Evolutionary conservation across 2,113 vertebrate species (phyloP).

Genomic region (Myodes glareolus): DNA sequence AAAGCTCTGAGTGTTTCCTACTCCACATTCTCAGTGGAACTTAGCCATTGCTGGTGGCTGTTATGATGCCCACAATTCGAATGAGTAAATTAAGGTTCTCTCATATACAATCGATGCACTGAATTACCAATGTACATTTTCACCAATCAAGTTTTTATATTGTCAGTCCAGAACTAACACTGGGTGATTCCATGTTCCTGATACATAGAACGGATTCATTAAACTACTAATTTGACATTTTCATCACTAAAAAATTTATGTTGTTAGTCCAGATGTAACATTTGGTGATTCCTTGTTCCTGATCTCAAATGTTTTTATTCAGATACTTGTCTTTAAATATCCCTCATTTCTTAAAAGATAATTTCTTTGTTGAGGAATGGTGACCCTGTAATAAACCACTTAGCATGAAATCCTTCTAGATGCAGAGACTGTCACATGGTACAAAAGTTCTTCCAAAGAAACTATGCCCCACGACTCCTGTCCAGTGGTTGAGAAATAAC

Average conservation of each 20-base stretch:
- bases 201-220: background rate
- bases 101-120: background rate
- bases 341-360: background rate
- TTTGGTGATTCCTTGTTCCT: background rate
- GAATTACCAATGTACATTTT: background rate
- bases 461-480: background rate
- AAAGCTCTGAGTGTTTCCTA: background rate
- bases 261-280: background rate
- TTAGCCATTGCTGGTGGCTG: background rate
- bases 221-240: background rate
- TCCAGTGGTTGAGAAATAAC: background rate
- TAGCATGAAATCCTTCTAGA: background rate
- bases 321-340: background rate
- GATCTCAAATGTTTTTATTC: background rate
- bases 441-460: background rate
- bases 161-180: background rate
- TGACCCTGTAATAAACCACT: background rate
- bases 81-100: background rate
- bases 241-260: background rate
- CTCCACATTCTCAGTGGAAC: background rate
- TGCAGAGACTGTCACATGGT: background rate
- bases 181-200: background rate
- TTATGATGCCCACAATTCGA: background rate
- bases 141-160: background rate
- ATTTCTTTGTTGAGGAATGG: background rate